These are phyloP conservation scores for Umimayanthus chanpuru DNA, from an alignment of 92 coral and sea anemone species.

Conservation along the genomic window DNA sequence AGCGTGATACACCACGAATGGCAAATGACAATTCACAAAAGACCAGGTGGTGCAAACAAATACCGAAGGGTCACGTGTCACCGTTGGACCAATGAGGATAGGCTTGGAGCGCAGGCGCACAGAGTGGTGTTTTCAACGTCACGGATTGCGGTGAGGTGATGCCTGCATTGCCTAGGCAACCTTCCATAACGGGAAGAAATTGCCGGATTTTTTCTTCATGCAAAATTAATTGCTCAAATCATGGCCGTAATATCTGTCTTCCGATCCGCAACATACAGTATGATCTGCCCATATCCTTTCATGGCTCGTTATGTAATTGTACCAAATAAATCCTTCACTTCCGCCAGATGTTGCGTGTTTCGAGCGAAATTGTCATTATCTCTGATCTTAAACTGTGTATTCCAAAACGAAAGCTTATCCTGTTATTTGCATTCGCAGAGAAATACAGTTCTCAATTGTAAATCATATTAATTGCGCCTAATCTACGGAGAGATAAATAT, in stretches of 20 bases:
- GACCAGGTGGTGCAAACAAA: constrained; percentile 98
- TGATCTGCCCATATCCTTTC: not conserved
- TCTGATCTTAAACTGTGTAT: not conserved
- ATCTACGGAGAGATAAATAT: constrained; percentile 6
- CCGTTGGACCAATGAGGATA: constrained; percentile 68
- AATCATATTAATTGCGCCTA: not conserved
- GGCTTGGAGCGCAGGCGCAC: constrained; percentile 70
- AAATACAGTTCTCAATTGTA: not conserved
- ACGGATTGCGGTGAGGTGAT: constrained; percentile 48
- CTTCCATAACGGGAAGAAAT: constrained; percentile 30
- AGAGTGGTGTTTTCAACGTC: constrained; percentile 43
- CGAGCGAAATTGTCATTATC: not conserved
- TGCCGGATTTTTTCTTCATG: constrained; percentile 6
- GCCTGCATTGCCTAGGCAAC: not conserved
- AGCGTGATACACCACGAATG: no score
- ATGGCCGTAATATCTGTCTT: constrained; percentile 3
- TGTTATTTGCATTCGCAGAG: constrained; percentile 3
- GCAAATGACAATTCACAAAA: constrained; percentile 79
- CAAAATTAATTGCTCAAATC: constrained; percentile 5
- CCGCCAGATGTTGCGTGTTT: constrained; percentile 9
- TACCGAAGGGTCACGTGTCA: constrained; percentile 86
- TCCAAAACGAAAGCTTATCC: not conserved
- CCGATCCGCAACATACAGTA: not conserved
- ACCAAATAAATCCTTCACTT: not conserved
- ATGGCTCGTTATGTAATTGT: not conserved